phyloP scores from a whole-genome alignment of 2,113 vertebrate species.

The Sturnus vulgaris region DNA sequence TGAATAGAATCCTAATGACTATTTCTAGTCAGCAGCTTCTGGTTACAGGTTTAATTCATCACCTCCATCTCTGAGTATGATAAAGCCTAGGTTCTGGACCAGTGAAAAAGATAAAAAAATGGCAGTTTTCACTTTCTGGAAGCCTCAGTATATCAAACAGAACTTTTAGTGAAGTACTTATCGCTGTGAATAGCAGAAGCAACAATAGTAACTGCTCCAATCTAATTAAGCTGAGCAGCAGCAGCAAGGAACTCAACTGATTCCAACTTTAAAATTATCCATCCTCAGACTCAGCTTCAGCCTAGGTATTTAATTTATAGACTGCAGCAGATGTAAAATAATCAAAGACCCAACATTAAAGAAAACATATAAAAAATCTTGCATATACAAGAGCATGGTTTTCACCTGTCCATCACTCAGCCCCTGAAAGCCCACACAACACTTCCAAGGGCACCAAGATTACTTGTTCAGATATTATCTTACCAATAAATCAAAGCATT shows the following conservation, averaged over 20 bases:
- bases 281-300: not conserved
- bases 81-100: not conserved
- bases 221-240: not conserved
- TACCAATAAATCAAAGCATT: not conserved
- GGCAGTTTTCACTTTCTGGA: not conserved
- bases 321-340: not conserved
- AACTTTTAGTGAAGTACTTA: not conserved
- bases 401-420: not conserved
- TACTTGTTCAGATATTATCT: not conserved
- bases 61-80: not conserved
- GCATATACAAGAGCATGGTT: not conserved
- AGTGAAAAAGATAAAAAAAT: not conserved
- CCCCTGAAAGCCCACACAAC: not conserved
- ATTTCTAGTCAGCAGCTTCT: not conserved
- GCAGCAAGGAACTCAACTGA: not conserved
- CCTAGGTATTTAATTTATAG: not conserved
- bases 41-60: not conserved
- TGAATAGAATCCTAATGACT: not conserved
- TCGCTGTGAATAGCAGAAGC: not conserved
- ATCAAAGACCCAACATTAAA: not conserved
- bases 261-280: not conserved
- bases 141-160: not conserved
- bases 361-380: not conserved
- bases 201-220: not conserved
- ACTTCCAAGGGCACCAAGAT: not conserved